phyloP scores from a whole-genome alignment of 1,140 invertebrate species.

The Papilio polytes region DNA sequence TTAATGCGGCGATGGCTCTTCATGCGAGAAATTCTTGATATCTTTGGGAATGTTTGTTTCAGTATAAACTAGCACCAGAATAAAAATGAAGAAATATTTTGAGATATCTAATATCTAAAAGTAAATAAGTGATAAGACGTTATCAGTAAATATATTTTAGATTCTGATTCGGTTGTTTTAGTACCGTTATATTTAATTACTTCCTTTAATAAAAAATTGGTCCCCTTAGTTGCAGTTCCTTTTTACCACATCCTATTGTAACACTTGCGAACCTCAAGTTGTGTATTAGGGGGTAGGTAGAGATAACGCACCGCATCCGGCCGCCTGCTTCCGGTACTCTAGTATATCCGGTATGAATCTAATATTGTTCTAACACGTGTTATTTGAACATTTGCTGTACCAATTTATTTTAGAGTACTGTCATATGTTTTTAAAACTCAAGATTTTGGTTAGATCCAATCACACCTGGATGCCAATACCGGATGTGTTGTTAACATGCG shows the following conservation, averaged over 20 bases:
- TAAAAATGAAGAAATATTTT: no score
- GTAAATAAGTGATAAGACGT: background rate
- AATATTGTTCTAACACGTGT: background rate
- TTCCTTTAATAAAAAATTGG: background rate
- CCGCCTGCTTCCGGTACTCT: conserved; percentile 20
- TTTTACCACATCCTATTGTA: background rate
- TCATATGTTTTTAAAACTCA: background rate
- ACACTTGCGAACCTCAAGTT: conserved; percentile 22
- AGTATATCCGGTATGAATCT: conserved; percentile 1
- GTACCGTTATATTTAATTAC: background rate
- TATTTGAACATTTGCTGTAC: background rate
- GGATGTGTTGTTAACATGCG: background rate
- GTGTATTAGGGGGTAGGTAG: background rate
- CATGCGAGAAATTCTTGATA: background rate
- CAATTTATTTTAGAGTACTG: background rate
- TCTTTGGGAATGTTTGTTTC: background rate
- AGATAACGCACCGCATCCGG: conserved; percentile 25
- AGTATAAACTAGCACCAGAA: no score
- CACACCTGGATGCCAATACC: background rate
- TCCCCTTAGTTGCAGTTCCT: background rate
- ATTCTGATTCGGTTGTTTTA: background rate
- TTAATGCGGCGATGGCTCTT: no score
- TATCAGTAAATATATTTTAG: background rate
- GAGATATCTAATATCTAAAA: background rate
- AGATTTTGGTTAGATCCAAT: background rate